Base-by-base conservation (phyloP, 1,140 invertebrate genomes). In the Polyergus mexicanus region DNA sequence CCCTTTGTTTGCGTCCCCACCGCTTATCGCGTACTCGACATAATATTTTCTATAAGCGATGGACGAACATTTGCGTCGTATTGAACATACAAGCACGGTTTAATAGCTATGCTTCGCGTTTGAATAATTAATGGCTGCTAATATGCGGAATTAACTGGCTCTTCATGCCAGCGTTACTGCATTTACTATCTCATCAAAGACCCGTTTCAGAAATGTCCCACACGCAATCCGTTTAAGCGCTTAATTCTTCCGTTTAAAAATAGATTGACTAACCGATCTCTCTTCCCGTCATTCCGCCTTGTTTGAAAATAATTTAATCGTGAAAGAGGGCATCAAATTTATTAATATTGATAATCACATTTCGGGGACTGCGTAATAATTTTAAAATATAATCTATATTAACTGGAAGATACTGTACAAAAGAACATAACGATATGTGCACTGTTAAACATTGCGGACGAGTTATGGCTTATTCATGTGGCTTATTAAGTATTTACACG, bases 1-100 rank as follows among this genome's bases (percentile, higher is more conserved):
- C 84, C 63, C 63, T 85, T 77, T 77, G 60, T 76, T 83, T 77
- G 62, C 44, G 56, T 63, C 72, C 72, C 32, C 25, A 10, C 38
- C 38, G 66, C 66, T 81, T 81, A 81, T 81, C 80, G 54, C n/a
- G 80, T 74, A 62, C 68, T 76, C 81, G 81, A 51, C 81, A 72
- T 60, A 81, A 72, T 66, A 81, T 68, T 81, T 81, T 81, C 78
- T 72, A 71, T 51, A 81, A 72, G 66, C 77, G 47, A 56, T 28
- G 65, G 32, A 71, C 77, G 51, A 81, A 81, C 66, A 81, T 81
- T 47, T 65, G 65, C 51, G 38, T 72, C 54, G 66, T 32, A 81
- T 81, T 60, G 78, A 81, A 78, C 76, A 51, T 32, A 65, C 77
- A 65, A 51, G 66, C 22, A 51, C 77, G 66, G 51, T 56, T 81